Base-by-base conservation (phyloP, 1,140 invertebrate species). In the Drosophila ohnishii region DNA sequence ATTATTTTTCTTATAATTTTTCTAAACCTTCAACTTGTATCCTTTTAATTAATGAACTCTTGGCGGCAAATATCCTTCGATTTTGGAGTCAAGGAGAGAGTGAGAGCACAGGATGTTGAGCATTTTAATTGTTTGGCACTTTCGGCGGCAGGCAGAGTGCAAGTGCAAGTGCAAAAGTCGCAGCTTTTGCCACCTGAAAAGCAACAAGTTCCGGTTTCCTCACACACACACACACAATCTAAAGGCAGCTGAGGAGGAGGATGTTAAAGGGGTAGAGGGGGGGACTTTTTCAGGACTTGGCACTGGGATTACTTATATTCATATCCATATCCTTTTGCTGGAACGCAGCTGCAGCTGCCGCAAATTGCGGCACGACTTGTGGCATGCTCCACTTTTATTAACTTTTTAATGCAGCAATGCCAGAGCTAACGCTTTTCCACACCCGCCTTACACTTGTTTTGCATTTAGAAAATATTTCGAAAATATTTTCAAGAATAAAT, bases 311-410 rank as follows among this genome's bases (percentile, higher is more conserved):
- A 84, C 66, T 79, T 76, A 77, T 83, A 87, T 88, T 79, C 84
- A 88, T 87, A 82, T 83, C 59, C 80, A 74, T 83, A 77, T 87
- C 83, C 79, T 70, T 79, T 48, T 57, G 77, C 70, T 59, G 69
- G 69, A 72, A 71, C 69, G 64, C 60, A 59, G 79, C 51, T 73
- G 79, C 83, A 87, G 83, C 79, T 87, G 85, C 84, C 85, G 74
- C 85, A 88, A 88, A 80, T 84, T 88, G 86, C 74, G 80, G 84
- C 80, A 90, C 80, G 85, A 88, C 85, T 88, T 88, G 84, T 88
- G 85, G 84, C 85, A 84, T 88, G 77, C 83, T 89, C 73, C 84
- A 89, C 81, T 88, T 88, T 89, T 88, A 88, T 88, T 85, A 88
- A 88, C 84, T 88, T 88, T 88, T 88, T 88, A 88, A 86, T 86